A percentile compares a stretch with the other conserved stretches of the same genome.
These are phyloP conservation scores for Catostomus latipinnis DNA, from an alignment of 2,797 vertebrate species.

Conservation along the genomic window DNA sequence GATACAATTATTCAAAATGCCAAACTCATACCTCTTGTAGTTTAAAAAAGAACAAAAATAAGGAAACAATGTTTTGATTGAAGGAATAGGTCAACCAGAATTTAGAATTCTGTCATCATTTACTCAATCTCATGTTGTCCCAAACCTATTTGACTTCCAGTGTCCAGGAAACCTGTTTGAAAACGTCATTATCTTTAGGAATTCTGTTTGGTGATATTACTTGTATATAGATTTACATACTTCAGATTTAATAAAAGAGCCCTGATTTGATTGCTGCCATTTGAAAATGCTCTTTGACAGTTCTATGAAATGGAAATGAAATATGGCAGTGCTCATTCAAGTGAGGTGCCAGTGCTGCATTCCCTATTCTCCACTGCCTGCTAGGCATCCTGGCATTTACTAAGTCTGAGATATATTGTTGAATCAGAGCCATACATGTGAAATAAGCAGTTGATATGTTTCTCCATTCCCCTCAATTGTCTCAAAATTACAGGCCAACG, in stretches of 20 bases:
- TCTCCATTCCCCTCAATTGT: conserved; percentile 2
- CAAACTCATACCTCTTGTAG: neutral
- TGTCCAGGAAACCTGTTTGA: too few species aligned
- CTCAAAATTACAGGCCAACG: conserved; percentile 25
- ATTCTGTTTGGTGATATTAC: too few species aligned
- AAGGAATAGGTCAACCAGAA: too few species aligned
- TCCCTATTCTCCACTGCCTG: neutral
- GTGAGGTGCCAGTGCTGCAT: too few species aligned
- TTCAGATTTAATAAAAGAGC: conserved; percentile 10
- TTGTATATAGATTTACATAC: too few species aligned
- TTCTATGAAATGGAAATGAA: conserved; percentile 23
- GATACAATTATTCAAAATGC: neutral
- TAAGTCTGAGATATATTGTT: neutral
- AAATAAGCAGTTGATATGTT: conserved; percentile 17
- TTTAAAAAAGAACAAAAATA: too few species aligned
- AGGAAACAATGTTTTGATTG: too few species aligned
- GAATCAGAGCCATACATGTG: conserved; percentile 30
- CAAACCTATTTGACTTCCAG: too few species aligned
- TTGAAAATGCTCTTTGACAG: conserved; percentile 16
- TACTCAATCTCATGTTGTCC: too few species aligned
- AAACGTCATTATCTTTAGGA: too few species aligned
- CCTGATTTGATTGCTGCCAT: conserved; percentile 6
- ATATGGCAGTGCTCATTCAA: neutral
- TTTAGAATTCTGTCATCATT: too few species aligned
- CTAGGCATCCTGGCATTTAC: neutral